Base-by-base conservation (phyloP, 2,113 vertebrate species). In the Tupaia chinensis region DNA sequence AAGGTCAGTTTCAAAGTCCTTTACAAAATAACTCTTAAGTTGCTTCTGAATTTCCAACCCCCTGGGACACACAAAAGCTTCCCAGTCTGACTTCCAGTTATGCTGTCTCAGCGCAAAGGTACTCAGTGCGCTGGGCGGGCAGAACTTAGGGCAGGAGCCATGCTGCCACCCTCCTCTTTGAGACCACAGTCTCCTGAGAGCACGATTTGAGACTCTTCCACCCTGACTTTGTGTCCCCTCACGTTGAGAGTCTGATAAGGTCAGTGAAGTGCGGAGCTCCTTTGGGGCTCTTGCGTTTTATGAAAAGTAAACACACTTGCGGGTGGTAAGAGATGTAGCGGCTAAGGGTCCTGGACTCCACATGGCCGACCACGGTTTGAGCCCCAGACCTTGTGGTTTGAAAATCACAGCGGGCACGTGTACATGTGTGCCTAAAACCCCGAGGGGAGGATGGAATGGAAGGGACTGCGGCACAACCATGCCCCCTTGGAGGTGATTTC, bases 31-130 rank as follows among this genome's bases (percentile, higher is more conserved):
- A 58, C 72, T 87, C 53, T 34, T 5, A 34, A 58, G 70, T 23
- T 77, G 20, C 27, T 76, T 63, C 65, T 29, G 69, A 82, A 22
- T 29, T 12, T 23, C n/a, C 54, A 44, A 5, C 22, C 68, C 89
- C 60, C 10, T 2, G 15, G 76, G 85, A 56, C 25, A 12, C 58
- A 69, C 1, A 11, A 4, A 66, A 27, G 8, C 27, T 60, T 32
- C 32, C 58, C 95, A 34, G 89, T 96, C 96, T 94, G 96, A 93
- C 92, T 97, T 94, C 97, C 95, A 82, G 85, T 96, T 93, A 80
- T 88, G 87, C 91, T 66, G 84, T 92, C 96, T 94, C n/a, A 93
- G 94, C n/a, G 83, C 94, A 97, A 98, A 84, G 87, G 27, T 15
- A 77, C 91, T 85, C 95, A 85, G 56, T 13, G 87, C 96, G 90